These are phyloP conservation scores for Thalpophila matura DNA, from an alignment of 2,888 invertebrate genomes.

Conservation along the genomic window DNA sequence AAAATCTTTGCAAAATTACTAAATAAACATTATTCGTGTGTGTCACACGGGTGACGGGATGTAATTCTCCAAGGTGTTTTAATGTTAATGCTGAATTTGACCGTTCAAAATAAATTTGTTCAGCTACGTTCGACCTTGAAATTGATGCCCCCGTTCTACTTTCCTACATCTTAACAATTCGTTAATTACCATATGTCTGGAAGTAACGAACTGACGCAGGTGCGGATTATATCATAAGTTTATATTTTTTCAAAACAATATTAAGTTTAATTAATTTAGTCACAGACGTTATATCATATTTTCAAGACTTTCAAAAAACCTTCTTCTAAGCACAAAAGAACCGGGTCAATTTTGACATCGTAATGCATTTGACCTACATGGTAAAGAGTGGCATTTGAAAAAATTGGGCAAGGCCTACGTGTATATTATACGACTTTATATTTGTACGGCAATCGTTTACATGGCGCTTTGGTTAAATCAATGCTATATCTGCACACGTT, in stretches of 20 bases:
- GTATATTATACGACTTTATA: constrained; percentile 58
- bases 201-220: constrained; percentile 59
- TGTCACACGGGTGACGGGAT: constrained; percentile 68
- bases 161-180: constrained; percentile 86
- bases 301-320: constrained; percentile 62
- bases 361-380: constrained; percentile 87
- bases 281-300: constrained; percentile 42
- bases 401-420: constrained; percentile 73
- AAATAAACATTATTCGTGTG: constrained; percentile 42
- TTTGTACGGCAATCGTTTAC: constrained; percentile 59
- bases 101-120: constrained; percentile 82
- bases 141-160: constrained; percentile 88
- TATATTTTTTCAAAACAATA: constrained; percentile 17
- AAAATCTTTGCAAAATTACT: constrained; percentile 31
- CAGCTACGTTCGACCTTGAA: constrained; percentile 84
- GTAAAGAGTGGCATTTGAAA: constrained; percentile 79
- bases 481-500: constrained; percentile 47
- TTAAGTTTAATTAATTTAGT: constrained; percentile 15
- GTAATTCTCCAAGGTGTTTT: constrained; percentile 73
- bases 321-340: constrained; percentile 72
- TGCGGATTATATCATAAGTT: constrained; percentile 57
- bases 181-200: constrained; percentile 82
- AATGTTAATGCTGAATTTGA: constrained; percentile 74
- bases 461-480: constrained; percentile 44
- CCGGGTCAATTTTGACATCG: constrained; percentile 86